Evolutionary conservation across 2,888 invertebrate genomes (phyloP), one percentile per base, ranked within the genome.

Genomic region (Folsomia candida): DNA sequence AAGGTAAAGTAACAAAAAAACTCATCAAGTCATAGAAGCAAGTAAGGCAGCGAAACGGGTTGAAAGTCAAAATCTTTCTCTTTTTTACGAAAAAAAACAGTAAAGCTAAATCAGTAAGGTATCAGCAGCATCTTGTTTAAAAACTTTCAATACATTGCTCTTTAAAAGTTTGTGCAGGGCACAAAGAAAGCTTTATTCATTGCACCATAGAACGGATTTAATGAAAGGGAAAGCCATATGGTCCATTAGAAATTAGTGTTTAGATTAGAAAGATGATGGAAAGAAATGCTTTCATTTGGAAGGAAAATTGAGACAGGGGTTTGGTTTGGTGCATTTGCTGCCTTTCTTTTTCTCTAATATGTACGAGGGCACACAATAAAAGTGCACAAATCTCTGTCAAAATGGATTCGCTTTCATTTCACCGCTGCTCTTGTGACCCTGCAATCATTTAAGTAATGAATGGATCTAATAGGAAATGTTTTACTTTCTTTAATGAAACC

Each of bases 201-300:
- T 37, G 37, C 6, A 37, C 14, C 37, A 37, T 9, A 14, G 6
- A 4, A 37, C 14, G 37, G 14, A 14, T 14, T 22, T 64, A 64
- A 64, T 64, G 63, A 64, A 64, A 64, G 51, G 63, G 51, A 28
- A 64, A 64, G 51, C 51, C 63, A 64, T 64, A 64, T 64, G 63
- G 63, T 64, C 47, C 63, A 64, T 64, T 64, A 64, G 63, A 64
- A 51, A 64, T 64, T 64, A 64, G 59, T 9, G 59, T 59, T 59
- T 59, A 59, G 59, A 59, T 59, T 64, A 28, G 6, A 25, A n/a
- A n/a, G n/a, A n/a, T n/a, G n/a, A n/a, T 20, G 20, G 57, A 6
- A 20, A 6, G 6, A 22, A 57, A 47, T 47, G 11, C 14, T 14
- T 47, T 11, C 14, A 14, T 47, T 47, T 47, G 14, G 14, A 47